Conservation (phyloP, 1,140 invertebrate genomes). For the Ceratoteleas bidentatus region DNA sequence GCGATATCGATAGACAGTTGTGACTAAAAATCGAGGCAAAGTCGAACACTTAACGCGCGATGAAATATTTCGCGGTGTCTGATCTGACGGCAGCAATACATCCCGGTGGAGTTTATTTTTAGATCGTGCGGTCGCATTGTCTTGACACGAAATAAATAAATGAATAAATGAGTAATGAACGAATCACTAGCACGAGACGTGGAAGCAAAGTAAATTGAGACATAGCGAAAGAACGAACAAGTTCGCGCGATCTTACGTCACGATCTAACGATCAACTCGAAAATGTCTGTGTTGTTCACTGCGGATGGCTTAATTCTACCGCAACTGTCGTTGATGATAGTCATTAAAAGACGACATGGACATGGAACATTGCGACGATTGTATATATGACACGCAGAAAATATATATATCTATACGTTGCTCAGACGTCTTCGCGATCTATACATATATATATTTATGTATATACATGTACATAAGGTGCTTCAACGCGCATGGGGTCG, state of each 20-base stretch:
- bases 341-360: constrained; percentile 64
- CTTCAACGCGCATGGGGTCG: constrained; percentile 63
- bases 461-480: constrained; percentile 65
- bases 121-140: constrained; percentile 47
- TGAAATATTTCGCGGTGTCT: constrained; percentile 42
- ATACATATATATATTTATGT: constrained; percentile 52
- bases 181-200: too few relatives aligned
- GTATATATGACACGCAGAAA: constrained; percentile 61
- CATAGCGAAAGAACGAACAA: too few relatives aligned
- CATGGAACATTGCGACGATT: constrained; percentile 63
- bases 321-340: constrained; percentile 62
- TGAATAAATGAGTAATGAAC: too few relatives aligned
- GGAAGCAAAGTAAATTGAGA: too few relatives aligned
- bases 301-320: constrained; percentile 67
- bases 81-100: constrained; percentile 62
- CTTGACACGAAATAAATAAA: too few relatives aligned
- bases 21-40: too few relatives aligned
- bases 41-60: constrained; percentile 11
- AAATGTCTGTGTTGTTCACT: constrained; percentile 66
- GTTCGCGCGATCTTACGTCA: constrained; percentile 15
- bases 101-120: constrained; percentile 62
- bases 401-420: constrained; percentile 27
- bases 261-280: constrained; percentile 64
- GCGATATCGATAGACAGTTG: too few relatives aligned
- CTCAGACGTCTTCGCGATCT: background rate